Conservation (phyloP, 2,888 invertebrate genomes). For the Pyrrhia umbra region DNA sequence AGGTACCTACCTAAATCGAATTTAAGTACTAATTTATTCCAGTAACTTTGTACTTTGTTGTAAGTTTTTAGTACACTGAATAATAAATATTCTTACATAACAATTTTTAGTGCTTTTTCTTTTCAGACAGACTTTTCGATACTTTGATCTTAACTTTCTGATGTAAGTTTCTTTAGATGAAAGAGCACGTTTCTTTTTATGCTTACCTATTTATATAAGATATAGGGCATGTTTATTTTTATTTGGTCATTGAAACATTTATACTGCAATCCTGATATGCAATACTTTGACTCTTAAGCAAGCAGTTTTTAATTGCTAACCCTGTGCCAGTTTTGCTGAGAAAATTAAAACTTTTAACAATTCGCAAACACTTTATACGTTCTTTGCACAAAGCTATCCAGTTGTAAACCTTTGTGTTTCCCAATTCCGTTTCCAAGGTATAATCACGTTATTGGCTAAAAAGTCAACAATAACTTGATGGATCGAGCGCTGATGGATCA, state of each 20-base stretch:
- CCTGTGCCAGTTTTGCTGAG: neutral
- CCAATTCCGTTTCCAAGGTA: constrained; percentile 28
- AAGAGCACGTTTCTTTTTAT: constrained; percentile 22
- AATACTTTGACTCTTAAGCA: too few relatives aligned
- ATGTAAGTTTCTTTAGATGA: constrained; percentile 20
- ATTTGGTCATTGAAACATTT: neutral
- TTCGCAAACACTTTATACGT: constrained; percentile 3
- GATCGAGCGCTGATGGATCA: constrained; percentile 53
- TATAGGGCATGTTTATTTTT: neutral
- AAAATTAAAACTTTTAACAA: constrained; percentile 6
- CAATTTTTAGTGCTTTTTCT: constrained; percentile 22
- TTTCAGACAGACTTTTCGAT: constrained; percentile 27
- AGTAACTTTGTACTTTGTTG: constrained; percentile 34
- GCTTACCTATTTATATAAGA: neutral
- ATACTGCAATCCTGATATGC: neutral
- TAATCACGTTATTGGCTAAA: constrained; percentile 51
- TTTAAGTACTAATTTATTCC: constrained; percentile 30
- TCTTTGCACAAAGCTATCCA: constrained; percentile 17
- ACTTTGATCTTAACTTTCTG: constrained; percentile 29
- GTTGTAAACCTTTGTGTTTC: constrained; percentile 36
- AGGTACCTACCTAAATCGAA: too few relatives aligned
- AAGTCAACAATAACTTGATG: constrained; percentile 58
- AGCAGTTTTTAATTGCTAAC: neutral
- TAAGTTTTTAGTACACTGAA: constrained; percentile 31
- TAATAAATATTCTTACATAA: constrained; percentile 25